A percentile compares a stretch with the other conserved stretches of the same genome.
Conservation (phyloP, 2,888 invertebrate genomes). For the Cybosia mesomella region DNA sequence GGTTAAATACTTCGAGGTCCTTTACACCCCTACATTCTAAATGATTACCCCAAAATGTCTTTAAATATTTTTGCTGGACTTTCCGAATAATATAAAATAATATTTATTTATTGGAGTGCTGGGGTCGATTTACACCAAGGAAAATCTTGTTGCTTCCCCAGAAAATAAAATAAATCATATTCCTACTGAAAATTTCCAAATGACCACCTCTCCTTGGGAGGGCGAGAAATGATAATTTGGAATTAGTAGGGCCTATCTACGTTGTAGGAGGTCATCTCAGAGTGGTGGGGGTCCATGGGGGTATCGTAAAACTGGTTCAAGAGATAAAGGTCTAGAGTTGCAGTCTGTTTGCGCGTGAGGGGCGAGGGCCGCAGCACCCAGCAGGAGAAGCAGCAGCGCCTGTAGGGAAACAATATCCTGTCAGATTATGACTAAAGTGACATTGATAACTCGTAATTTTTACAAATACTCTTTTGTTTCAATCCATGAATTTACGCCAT, state of each 20-base stretch:
- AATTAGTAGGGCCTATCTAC: constrained; percentile 7
- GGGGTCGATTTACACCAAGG: constrained; percentile 6
- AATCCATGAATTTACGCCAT: background rate
- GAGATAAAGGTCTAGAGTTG: constrained; percentile 91
- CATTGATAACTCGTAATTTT: background rate
- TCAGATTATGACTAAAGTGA: background rate
- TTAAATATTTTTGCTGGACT: constrained; percentile 19
- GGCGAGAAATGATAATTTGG: constrained; percentile 19
- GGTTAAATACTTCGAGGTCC: constrained; percentile 17
- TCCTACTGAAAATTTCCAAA: constrained; percentile 12
- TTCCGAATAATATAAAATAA: constrained; percentile 2
- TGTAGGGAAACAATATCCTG: background rate
- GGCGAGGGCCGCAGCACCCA: constrained; percentile 97
- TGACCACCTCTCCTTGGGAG: constrained; percentile 19
- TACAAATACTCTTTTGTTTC: too few relatives aligned
- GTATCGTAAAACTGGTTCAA: constrained; percentile 96
- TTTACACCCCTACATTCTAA: constrained; percentile 16
- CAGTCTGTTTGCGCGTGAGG: constrained; percentile 95
- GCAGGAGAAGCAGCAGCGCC: constrained; percentile 95
- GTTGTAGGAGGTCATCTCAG: constrained; percentile 37
- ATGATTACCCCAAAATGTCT: constrained; percentile 31
- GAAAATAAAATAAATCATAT: constrained; percentile 2
- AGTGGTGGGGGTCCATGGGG: constrained; percentile 97
- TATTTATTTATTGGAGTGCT: background rate
- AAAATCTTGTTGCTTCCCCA: background rate